These are phyloP conservation scores for Megathymus violae DNA, from an alignment of 1,140 invertebrate genomes.

Conservation along the genomic window DNA sequence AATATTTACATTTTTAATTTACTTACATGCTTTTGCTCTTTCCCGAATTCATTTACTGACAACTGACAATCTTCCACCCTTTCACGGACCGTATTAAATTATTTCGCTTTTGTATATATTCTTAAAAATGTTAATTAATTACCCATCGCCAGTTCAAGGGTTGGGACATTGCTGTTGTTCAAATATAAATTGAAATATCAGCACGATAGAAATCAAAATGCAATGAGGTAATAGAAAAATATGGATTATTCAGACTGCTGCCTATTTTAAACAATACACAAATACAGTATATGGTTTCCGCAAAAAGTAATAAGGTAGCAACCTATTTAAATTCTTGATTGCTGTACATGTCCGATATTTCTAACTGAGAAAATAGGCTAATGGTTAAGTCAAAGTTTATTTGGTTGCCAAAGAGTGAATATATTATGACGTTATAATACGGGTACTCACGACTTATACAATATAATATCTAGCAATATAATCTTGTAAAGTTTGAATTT, in stretches of 20 bases:
- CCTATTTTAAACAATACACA: too few species aligned
- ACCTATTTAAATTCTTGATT: neutral
- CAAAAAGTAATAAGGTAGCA: neutral
- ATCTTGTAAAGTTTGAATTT: too few species aligned
- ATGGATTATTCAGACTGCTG: too few species aligned
- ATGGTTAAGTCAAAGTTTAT: too few species aligned
- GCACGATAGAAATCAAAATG: too few species aligned
- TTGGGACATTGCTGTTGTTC: neutral
- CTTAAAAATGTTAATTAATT: constrained; percentile 71
- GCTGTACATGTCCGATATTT: neutral
- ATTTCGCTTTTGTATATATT: constrained; percentile 70
- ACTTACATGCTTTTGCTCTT: constrained; percentile 63
- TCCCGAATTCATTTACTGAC: constrained; percentile 60
- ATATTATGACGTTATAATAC: too few species aligned
- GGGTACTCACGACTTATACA: too few species aligned
- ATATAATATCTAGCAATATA: too few species aligned
- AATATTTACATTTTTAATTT: constrained; percentile 58
- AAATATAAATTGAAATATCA: neutral
- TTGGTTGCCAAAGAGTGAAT: too few species aligned
- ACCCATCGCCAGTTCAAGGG: constrained; percentile 48
- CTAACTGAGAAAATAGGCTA: too few species aligned
- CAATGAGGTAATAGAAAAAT: too few species aligned
- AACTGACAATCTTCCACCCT: constrained; percentile 74
- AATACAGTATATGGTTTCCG: neutral
- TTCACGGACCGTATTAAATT: constrained; percentile 62